phyloP scores from a whole-genome alignment of 2,797 vertebrate species.

The Darevskia mixta region DNA sequence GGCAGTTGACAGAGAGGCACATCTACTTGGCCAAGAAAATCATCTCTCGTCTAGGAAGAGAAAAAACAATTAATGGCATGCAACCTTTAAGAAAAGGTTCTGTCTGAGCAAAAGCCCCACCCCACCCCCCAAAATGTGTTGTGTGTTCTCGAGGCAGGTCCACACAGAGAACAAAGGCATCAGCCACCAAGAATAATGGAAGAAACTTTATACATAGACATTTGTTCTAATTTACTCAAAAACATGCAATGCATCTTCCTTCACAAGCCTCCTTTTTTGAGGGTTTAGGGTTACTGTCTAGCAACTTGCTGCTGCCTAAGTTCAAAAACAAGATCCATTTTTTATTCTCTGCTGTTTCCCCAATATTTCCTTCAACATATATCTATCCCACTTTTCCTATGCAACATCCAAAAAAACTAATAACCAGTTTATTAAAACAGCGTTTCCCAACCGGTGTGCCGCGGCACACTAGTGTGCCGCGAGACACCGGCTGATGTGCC shows the following conservation, averaged over 20 bases:
- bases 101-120: neutral
- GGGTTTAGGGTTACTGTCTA: neutral
- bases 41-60: conserved; percentile 91
- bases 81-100: neutral
- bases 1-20: conserved; percentile 95
- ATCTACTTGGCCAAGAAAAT: conserved; percentile 98
- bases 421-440: neutral
- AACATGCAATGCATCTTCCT: neutral
- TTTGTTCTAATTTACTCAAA: neutral
- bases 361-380: neutral
- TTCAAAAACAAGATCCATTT: neutral
- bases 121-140: too few relatives aligned
- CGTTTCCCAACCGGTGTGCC: too few relatives aligned
- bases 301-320: neutral
- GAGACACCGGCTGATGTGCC: too few relatives aligned
- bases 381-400: neutral
- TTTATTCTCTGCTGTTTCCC: neutral
- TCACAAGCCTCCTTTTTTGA: neutral
- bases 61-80: conserved; percentile 49
- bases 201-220: neutral
- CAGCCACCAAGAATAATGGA: neutral
- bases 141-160: neutral
- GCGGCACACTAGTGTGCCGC: too few relatives aligned
- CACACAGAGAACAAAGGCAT: neutral
- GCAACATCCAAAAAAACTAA: neutral